These are phyloP conservation scores for Cactoblastis cactorum DNA, from an alignment of 2,888 invertebrate genomes.

Conservation along the genomic window DNA sequence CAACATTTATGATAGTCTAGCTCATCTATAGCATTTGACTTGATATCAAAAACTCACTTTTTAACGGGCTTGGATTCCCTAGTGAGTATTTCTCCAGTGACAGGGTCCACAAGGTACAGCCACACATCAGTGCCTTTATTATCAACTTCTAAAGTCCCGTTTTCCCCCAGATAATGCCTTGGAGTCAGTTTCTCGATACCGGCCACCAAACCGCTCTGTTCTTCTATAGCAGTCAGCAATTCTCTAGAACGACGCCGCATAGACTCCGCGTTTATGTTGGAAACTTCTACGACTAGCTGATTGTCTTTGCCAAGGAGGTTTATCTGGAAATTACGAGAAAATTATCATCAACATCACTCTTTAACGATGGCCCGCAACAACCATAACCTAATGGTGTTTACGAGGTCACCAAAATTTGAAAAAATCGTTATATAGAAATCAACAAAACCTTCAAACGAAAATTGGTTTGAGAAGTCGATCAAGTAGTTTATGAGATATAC, in stretches of 20 bases:
- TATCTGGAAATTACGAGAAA: conserved; percentile 62
- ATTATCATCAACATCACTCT: too few relatives aligned
- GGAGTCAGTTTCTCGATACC: conserved; percentile 92
- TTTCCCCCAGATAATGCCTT: conserved; percentile 84
- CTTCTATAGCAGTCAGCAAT: conserved; percentile 81
- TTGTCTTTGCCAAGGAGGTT: conserved; percentile 89
- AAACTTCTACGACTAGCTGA: conserved; percentile 87
- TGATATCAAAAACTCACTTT: conserved; percentile 81
- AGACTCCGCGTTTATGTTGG: conserved; percentile 85
- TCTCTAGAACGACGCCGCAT: conserved; percentile 76
- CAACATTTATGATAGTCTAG: too few relatives aligned
- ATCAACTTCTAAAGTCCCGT: conserved; percentile 87
- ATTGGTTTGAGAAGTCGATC: too few relatives aligned
- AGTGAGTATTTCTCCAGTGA: conserved; percentile 84
- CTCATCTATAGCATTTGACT: too few relatives aligned
- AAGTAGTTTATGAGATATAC: too few relatives aligned
- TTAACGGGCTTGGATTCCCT: conserved; percentile 85
- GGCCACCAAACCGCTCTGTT: conserved; percentile 85
- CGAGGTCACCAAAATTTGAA: too few relatives aligned
- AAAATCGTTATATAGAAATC: too few relatives aligned
- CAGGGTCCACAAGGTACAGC: conserved; percentile 92
- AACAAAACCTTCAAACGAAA: too few relatives aligned
- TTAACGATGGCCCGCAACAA: too few relatives aligned
- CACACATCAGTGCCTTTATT: conserved; percentile 89
- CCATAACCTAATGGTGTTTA: too few relatives aligned